Base-by-base conservation (phyloP, 2,888 invertebrate species). In the Epirrhoe alternata region DNA sequence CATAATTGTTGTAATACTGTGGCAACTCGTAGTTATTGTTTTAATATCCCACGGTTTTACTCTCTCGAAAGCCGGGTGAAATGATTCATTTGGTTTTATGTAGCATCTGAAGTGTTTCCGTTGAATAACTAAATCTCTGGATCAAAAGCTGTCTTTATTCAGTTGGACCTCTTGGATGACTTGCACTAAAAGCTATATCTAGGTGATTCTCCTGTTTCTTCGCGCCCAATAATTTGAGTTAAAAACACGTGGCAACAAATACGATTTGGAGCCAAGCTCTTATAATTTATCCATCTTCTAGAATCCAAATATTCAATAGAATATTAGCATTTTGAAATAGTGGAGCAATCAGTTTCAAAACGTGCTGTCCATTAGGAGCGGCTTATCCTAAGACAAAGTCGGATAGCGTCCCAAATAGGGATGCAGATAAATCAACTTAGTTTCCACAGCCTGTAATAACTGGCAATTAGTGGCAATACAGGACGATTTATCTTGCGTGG, bases 1-100 rank as follows among this genome's bases (percentile, higher is more conserved):
- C 60, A 38, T 60, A 74, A 71, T 74, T 73, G 61, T 74, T 69
- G 72, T 77, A 73, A 78, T 75, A 77, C 70, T 71, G 53, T 50
- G 14, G 59, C 62, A 55, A 30, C 50, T 52, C 68, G 67, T 62
- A 64, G 74, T 86, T 84, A 89, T 90, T 90, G 89, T 89, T 85
- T 70, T 62, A 69, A 55, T 68, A 76, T 91, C 91, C 81, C 91
- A 91, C 91, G 91, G 85, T 91, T 90, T 91, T 91, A 90, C 91
- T 85, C 79, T 79, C 82, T 86, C 84, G 90, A 91, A 91, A 91
- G 91, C 82, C n/a, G 52, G 79, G 84, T 82, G 87, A 87, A 87
- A 86, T 86, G 77, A 85, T 81, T 85, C 80, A 83, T 84, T 82
- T 78, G 77, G 74, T 78, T 82, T 78, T 77, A 73, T 81, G 76